Base-by-base conservation (phyloP, 2,888 invertebrate genomes). In the Cryptosula pallasiana region DNA sequence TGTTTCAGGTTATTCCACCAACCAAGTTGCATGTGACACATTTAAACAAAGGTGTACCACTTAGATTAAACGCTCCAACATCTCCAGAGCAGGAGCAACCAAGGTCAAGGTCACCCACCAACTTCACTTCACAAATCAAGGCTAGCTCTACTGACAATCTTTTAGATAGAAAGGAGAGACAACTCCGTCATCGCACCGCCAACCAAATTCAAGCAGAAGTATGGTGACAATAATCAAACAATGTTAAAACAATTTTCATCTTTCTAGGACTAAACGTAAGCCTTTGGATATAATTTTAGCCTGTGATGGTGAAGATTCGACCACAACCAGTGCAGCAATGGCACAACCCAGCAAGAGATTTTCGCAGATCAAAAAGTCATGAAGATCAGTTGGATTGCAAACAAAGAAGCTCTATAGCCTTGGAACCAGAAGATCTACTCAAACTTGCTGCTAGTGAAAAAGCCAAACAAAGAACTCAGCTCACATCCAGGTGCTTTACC, bases 11-110 rank as follows among this genome's bases (percentile, higher is more conserved):
- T n/a, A 63, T 63, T 63, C 63, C 63, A 27, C 29, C 63, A 5
- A 63, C 63, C 13, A 63, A 63, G 34, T 32, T 63, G 5, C 63
- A 63, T 32, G 63, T 63, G 5, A 63, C 63, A 9, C 63, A 63
- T 9, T 27, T 63, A 20, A 45, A 45, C 45, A 45, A 45, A 20
- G 45, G 20, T 20, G 20, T 45, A 5, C 45, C 20, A 45, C 45
- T n/a, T n/a, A n/a, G n/a, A n/a, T n/a, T n/a, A n/a, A n/a, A n/a
- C n/a, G n/a, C 45, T 45, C 45, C 45, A 45, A 45, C 9, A 45
- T 45, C 45, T 45, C 5, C 20, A 45, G 45, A 45, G 45, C 45
- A 45, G 20, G 9, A 5, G 45, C n/a, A n/a, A n/a, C n/a, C n/a
- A n/a, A n/a, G n/a, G n/a, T n/a, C n/a, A n/a, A n/a, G n/a, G n/a